Conservation (phyloP, 2,113 vertebrate species). For the Lethenteron camtschaticum region DNA sequence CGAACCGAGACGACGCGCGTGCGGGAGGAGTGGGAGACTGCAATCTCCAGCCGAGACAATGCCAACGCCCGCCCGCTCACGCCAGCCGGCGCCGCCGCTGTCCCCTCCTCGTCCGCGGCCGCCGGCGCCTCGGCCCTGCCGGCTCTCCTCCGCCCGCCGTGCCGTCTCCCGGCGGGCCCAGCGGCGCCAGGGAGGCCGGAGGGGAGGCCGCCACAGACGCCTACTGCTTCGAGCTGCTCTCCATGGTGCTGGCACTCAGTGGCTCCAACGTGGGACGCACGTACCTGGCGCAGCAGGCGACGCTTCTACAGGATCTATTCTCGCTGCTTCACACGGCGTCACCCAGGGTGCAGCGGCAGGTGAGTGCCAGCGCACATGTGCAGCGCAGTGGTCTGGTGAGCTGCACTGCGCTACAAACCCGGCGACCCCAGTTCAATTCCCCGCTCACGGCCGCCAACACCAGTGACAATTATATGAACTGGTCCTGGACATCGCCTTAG, state of each 20-base stretch:
- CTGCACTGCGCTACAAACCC: too few species aligned
- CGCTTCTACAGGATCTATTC: conserved; percentile 86
- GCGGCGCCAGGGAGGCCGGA: too few species aligned
- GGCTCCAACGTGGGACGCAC: conserved; percentile 89
- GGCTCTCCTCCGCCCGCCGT: background rate
- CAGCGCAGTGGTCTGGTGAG: background rate
- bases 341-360: conserved; percentile 91
- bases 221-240: conserved; percentile 90
- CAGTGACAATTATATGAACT: too few species aligned
- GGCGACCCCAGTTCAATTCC: too few species aligned
- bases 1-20: conserved; percentile 92
- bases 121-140: conserved; percentile 28
- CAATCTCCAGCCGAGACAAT: conserved; percentile 95
- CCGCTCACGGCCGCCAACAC: too few species aligned
- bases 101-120: conserved; percentile 42
- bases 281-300: conserved; percentile 86
- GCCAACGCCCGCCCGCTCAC: conserved; percentile 90
- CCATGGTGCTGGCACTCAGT: conserved; percentile 84
- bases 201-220: conserved; percentile 29
- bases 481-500: too few species aligned
- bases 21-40: conserved; percentile 92
- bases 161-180: too few species aligned
- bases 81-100: conserved; percentile 63
- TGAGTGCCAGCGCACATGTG: conserved; percentile 15
- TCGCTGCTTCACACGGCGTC: conserved; percentile 85